Conservation (phyloP, 2,113 vertebrate genomes). For the Alligator mississippiensis region DNA sequence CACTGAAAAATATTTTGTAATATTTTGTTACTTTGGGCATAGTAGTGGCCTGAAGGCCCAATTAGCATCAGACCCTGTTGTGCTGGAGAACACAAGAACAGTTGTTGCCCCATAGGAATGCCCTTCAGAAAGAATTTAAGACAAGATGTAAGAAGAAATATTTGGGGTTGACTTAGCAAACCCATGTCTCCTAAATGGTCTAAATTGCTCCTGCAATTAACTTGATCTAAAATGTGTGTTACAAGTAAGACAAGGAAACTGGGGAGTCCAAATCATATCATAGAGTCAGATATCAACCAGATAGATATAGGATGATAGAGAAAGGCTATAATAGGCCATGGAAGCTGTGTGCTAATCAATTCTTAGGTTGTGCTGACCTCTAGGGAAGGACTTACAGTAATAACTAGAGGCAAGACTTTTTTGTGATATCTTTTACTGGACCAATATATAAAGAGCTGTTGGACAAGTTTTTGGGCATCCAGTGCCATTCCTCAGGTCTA, state of each 20-base stretch:
- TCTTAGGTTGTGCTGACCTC: neutral
- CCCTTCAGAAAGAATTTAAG: neutral
- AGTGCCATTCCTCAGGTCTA: too few relatives aligned
- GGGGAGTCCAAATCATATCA: neutral
- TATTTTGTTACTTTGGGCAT: conserved; percentile 2
- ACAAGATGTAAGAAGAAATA: neutral
- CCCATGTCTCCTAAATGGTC: neutral
- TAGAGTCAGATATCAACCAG: neutral
- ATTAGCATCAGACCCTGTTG: neutral
- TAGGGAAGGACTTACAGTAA: neutral
- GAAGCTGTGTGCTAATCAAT: neutral
- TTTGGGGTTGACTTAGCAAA: neutral
- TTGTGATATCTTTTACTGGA: too few relatives aligned
- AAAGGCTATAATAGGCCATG: neutral
- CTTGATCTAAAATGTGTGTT: neutral
- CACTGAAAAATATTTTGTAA: neutral
- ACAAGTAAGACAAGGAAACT: neutral
- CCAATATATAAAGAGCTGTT: too few relatives aligned
- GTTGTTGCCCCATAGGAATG: neutral
- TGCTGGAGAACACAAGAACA: neutral
- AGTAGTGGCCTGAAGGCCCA: conserved; percentile 26
- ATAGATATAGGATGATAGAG: neutral
- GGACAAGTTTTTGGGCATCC: too few relatives aligned
- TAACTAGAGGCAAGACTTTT: neutral
- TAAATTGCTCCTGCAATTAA: neutral